Evolutionary conservation across 1,140 invertebrate species (phyloP), one percentile per base, ranked within the genome.

Genomic region (Dendrolimus punctatus): DNA sequence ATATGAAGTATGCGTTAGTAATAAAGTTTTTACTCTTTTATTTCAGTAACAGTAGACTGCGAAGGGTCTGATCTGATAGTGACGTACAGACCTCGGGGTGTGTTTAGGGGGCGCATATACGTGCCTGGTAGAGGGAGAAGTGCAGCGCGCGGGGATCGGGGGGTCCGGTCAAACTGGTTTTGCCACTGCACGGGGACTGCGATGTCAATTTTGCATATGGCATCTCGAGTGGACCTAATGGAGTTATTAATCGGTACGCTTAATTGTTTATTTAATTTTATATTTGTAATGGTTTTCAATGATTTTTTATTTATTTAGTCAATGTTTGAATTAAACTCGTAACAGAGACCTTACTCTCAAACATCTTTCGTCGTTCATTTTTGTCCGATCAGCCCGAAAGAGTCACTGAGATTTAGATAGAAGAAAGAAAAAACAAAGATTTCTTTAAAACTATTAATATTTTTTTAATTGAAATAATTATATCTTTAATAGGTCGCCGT

Each of bases 31-130:
- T 10, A 7, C n/a, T n/a, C n/a, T 45, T 49, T 46, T 45, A 44
- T 67, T 62, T 6, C 66, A 92, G 91, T 92, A 38, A 85, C 80
- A 38, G 90, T 92, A 1, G 82, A 88, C 8, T 92, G 91, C 68
- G 87, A 83, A 2, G 80, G 84, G 6, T 71, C 80, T 3, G 80
- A 87, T 37, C 87, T 92, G 83, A 70, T 86, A 9, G 87, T 92
- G 43, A 86, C 80, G 5, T 92, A 91, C 58, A 71, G 71, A 0
- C 90, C 91, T 0, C 88, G 89, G 49, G 85, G 87, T 5, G 68
- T 80, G 60, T 92, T 92, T 65, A 73, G 74, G 0, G 91, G 91
- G 0, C 87, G 89, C 37, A 68, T 92, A 62, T 92, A 92, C 62
- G 90, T 90, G 55, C 89, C 89, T 53, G 90, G 90, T 46, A 88